phyloP scores from a whole-genome alignment of 2,113 vertebrate species.

The Microtus pennsylvanicus region DNA sequence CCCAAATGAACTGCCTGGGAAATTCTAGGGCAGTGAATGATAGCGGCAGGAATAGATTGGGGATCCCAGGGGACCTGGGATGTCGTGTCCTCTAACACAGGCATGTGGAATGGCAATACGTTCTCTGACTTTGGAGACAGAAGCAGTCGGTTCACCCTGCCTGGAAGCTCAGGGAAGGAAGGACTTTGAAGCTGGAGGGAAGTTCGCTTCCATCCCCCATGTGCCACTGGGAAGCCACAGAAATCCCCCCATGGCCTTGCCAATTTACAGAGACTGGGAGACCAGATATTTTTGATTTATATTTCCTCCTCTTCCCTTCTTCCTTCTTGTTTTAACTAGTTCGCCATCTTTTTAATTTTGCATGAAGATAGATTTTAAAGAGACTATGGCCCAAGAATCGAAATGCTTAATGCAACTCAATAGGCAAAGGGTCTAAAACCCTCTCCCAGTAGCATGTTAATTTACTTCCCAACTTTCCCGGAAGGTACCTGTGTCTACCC shows the following conservation, averaged over 20 bases:
- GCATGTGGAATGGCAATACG: not conserved
- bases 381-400: not conserved
- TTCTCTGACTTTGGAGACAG: not conserved
- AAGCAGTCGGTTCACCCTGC: not conserved
- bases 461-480: conserved; percentile 45
- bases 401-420: not conserved
- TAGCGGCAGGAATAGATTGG: not conserved
- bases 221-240: not conserved
- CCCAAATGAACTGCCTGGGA: not conserved
- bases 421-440: not conserved
- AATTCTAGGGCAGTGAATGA: not conserved
- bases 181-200: not conserved
- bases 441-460: conserved; percentile 27
- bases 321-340: not conserved
- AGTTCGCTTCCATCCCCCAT: not conserved
- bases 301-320: not conserved
- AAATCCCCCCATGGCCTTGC: not conserved
- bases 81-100: not conserved
- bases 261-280: not conserved
- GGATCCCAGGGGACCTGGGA: not conserved
- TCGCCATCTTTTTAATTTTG: not conserved
- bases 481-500: not conserved
- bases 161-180: not conserved
- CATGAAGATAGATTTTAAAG: conserved; percentile 19
- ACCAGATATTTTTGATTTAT: not conserved